Conservation (phyloP, 37 sponge, comb jelly and placozoan genomes). For the Beroe ovata region DNA sequence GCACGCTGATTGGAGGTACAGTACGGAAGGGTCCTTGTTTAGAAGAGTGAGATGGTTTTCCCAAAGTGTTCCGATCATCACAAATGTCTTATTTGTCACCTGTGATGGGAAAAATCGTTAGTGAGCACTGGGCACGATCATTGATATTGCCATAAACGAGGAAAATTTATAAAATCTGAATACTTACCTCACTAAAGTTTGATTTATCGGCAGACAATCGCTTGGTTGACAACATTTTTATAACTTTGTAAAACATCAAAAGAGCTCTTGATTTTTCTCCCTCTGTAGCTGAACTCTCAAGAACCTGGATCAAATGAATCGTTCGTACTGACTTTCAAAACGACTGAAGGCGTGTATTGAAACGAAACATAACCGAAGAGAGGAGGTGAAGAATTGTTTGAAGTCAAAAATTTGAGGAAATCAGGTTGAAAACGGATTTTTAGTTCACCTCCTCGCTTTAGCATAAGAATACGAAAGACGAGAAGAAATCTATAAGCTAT, state of each 20-base stretch:
- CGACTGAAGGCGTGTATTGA: too few relatives aligned
- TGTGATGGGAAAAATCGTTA: too few relatives aligned
- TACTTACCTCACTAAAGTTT: slow-evolving; percentile 5
- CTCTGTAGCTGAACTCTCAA: background rate
- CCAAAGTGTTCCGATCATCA: slow-evolving; percentile 23
- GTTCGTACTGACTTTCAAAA: too few relatives aligned
- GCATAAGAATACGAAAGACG: background rate
- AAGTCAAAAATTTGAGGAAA: too few relatives aligned
- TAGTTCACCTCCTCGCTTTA: background rate
- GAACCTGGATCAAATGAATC: too few relatives aligned
- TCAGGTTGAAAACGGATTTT: too few relatives aligned
- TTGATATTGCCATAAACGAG: too few relatives aligned
- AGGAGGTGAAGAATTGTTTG: too few relatives aligned
- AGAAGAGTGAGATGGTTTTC: slow-evolving; percentile 27
- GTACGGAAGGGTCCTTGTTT: background rate
- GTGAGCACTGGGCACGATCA: too few relatives aligned
- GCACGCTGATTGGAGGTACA: slow-evolving; percentile 8
- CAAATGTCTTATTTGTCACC: background rate
- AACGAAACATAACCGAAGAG: too few relatives aligned
- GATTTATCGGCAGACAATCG: slow-evolving; percentile 25
- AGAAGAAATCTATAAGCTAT: slow-evolving; percentile 53
- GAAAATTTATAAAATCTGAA: too few relatives aligned
- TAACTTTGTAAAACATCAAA: slow-evolving; percentile 34
- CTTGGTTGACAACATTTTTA: slow-evolving; percentile 17
- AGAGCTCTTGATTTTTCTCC: background rate